Percentiles rank a stretch among this genome's conserved stretches.
Evolutionary conservation across 2,797 vertebrate genomes (phyloP).

Genomic region (Chrosomus eos): DNA sequence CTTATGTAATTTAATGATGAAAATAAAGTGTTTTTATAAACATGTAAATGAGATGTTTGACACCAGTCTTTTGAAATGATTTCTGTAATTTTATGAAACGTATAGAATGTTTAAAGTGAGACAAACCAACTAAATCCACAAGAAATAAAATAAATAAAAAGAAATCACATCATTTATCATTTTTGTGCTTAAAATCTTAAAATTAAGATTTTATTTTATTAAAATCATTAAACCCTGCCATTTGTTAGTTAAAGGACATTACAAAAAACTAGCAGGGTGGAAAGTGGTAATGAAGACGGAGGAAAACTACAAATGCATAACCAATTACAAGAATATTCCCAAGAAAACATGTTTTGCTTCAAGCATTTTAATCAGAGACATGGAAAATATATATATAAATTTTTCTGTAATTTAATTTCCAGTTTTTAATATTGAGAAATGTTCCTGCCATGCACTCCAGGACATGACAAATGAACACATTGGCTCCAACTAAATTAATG

Average conservation of each 20-base stretch:
- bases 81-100: background rate
- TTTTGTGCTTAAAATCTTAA: background rate
- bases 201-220: too few species aligned
- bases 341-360: background rate
- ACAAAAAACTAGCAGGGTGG: too few species aligned
- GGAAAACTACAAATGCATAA: background rate
- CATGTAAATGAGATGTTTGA: background rate
- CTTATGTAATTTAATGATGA: background rate
- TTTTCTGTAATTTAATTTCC: background rate
- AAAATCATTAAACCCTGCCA: too few species aligned
- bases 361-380: background rate
- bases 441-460: background rate
- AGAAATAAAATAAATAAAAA: background rate
- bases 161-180: background rate
- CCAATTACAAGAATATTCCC: background rate
- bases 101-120: background rate
- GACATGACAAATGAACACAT: background rate
- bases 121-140: background rate
- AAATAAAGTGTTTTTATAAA: background rate
- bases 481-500: background rate
- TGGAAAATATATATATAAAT: background rate
- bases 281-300: too few species aligned
- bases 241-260: too few species aligned
- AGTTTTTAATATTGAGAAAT: background rate
- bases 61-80: background rate